Percentiles rank a stretch among this genome's conserved stretches.
These are phyloP conservation scores for Sciurus vulgaris DNA, from an alignment of 2,797 vertebrate species.

Conservation along the genomic window DNA sequence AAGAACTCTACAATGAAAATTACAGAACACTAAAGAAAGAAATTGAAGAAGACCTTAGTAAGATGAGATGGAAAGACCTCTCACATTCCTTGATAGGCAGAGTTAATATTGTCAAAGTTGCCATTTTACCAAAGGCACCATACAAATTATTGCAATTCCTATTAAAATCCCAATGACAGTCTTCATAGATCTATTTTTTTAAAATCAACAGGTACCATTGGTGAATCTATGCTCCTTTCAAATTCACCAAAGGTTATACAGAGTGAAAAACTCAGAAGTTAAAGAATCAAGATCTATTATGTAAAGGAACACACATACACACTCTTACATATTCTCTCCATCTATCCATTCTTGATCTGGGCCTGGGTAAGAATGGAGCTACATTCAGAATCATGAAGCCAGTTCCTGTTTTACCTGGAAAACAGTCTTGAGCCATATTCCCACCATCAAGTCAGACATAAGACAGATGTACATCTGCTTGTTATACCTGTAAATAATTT, in stretches of 20 bases:
- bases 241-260: conserved; percentile 1
- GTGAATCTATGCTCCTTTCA: background rate
- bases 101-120: too few species aligned
- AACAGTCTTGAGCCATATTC: background rate
- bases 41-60: too few species aligned
- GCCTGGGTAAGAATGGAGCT: background rate
- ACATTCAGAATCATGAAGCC: background rate
- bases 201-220: background rate
- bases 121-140: too few species aligned
- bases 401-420: background rate
- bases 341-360: background rate
- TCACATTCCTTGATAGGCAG: too few species aligned
- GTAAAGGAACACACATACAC: background rate
- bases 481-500: conserved; percentile 55
- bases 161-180: too few species aligned
- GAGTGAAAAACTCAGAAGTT: background rate
- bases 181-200: too few species aligned
- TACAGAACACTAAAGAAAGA: too few species aligned
- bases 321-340: background rate
- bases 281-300: conserved; percentile 32
- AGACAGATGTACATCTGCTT: background rate
- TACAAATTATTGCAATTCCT: too few species aligned
- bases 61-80: too few species aligned
- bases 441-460: background rate
- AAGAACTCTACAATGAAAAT: too few species aligned